These are phyloP conservation scores for Phanerotoma sp. DNA, from an alignment of 2,888 invertebrate genomes.

Conservation along the genomic window DNA sequence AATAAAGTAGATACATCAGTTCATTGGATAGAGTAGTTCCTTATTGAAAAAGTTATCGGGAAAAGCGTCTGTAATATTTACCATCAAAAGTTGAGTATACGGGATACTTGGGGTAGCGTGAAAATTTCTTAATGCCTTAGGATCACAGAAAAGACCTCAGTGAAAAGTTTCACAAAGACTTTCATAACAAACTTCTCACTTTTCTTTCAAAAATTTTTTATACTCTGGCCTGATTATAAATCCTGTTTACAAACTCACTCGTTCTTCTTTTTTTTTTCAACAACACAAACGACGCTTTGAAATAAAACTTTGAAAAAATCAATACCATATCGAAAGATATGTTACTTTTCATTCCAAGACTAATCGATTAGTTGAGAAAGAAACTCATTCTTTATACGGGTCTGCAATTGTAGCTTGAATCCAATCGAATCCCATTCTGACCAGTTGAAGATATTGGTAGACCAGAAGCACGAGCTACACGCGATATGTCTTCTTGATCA, in stretches of 20 bases:
- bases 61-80: slow-evolving; percentile 17
- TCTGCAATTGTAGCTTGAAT: too few relatives aligned
- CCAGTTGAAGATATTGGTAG: too few relatives aligned
- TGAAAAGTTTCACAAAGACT: slow-evolving; percentile 14
- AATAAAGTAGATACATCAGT: slow-evolving; percentile 17
- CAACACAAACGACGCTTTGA: too few relatives aligned
- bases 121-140: slow-evolving; percentile 21
- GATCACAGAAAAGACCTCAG: slow-evolving; percentile 6
- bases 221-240: slow-evolving; percentile 17
- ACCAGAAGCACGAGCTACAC: too few relatives aligned
- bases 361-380: too few relatives aligned
- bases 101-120: slow-evolving; percentile 11
- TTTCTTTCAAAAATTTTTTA: slow-evolving; percentile 7
- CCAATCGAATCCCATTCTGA: too few relatives aligned
- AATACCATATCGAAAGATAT: too few relatives aligned
- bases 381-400: too few relatives aligned
- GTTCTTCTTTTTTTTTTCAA: not conserved
- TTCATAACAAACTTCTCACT: slow-evolving; percentile 25
- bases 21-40: not conserved
- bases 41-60: slow-evolving; percentile 23
- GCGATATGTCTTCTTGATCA: slow-evolving; percentile 2
- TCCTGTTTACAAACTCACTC: slow-evolving; percentile 18
- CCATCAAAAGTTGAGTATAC: slow-evolving; percentile 10
- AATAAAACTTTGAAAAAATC: too few relatives aligned
- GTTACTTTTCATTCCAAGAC: too few relatives aligned